phyloP scores from a whole-genome alignment of 2,797 vertebrate species.

The Telmatherina bonti region DNA sequence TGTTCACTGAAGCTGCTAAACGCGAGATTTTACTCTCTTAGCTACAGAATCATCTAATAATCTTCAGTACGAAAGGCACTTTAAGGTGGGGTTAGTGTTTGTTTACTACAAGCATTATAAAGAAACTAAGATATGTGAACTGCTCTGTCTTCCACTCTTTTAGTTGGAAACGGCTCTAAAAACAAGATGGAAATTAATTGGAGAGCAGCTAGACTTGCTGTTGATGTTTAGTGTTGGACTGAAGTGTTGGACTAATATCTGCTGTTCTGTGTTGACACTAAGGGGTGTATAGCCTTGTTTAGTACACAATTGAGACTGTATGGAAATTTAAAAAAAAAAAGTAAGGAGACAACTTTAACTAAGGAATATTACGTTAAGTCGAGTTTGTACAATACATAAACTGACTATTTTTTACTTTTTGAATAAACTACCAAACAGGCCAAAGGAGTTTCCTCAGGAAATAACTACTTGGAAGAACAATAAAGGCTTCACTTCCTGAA shows the following conservation, averaged over 20 bases:
- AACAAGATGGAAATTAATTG: slow-evolving; percentile 2
- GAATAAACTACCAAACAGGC: slow-evolving; percentile 29
- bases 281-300: slow-evolving; percentile 37
- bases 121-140: neutral
- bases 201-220: slow-evolving; percentile 12
- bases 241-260: slow-evolving; percentile 22
- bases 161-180: neutral
- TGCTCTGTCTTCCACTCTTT: neutral
- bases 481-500: slow-evolving; percentile 54
- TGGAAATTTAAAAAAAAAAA: slow-evolving; percentile 14
- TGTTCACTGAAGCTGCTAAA: neutral
- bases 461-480: slow-evolving; percentile 49
- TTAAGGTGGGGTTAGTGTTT: neutral
- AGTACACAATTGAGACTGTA: slow-evolving; percentile 23
- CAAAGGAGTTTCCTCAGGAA: slow-evolving; percentile 66
- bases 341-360: slow-evolving; percentile 26
- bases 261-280: slow-evolving; percentile 35
- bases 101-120: neutral
- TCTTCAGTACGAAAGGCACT: slow-evolving; percentile 1
- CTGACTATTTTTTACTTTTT: slow-evolving; percentile 22
- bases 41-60: neutral
- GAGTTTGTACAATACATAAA: slow-evolving; percentile 36
- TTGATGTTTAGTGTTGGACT: slow-evolving; percentile 16
- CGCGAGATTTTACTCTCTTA: neutral
- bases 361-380: slow-evolving; percentile 19